phyloP scores from a whole-genome alignment of 2,888 invertebrate species.

The Polylopha cassiicola region DNA sequence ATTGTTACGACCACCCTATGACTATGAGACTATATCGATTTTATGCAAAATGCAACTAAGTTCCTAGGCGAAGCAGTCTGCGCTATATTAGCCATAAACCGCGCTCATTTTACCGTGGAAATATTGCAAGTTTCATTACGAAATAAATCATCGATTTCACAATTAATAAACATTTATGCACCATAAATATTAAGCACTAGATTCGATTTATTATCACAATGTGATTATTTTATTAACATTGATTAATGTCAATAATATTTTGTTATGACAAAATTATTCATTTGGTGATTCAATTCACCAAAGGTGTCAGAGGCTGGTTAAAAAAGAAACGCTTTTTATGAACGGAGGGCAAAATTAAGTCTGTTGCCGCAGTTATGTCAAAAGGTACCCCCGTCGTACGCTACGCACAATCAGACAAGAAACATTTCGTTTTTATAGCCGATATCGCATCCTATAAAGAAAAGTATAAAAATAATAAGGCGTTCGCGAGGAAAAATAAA shows the following conservation, averaged over 20 bases:
- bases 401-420: slow-evolving; percentile 57
- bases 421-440: slow-evolving; percentile 66
- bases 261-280: too few relatives aligned
- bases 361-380: too few relatives aligned
- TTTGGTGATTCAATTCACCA: too few relatives aligned
- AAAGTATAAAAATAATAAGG: slow-evolving; percentile 71
- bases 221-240: too few relatives aligned
- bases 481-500: slow-evolving; percentile 60
- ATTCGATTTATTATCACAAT: too few relatives aligned
- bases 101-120: slow-evolving; percentile 44
- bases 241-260: too few relatives aligned
- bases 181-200: too few relatives aligned
- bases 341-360: too few relatives aligned
- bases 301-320: too few relatives aligned
- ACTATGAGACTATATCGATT: slow-evolving; percentile 53
- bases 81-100: slow-evolving; percentile 54
- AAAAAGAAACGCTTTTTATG: too few relatives aligned
- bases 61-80: slow-evolving; percentile 44
- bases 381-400: slow-evolving; percentile 8
- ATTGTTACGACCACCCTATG: slow-evolving; percentile 37
- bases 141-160: slow-evolving; percentile 53
- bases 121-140: slow-evolving; percentile 45
- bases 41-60: slow-evolving; percentile 70
- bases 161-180: slow-evolving; percentile 23
- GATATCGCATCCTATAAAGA: slow-evolving; percentile 62